Conservation (phyloP, 1,140 invertebrate species). For the Arion vulgaris region DNA sequence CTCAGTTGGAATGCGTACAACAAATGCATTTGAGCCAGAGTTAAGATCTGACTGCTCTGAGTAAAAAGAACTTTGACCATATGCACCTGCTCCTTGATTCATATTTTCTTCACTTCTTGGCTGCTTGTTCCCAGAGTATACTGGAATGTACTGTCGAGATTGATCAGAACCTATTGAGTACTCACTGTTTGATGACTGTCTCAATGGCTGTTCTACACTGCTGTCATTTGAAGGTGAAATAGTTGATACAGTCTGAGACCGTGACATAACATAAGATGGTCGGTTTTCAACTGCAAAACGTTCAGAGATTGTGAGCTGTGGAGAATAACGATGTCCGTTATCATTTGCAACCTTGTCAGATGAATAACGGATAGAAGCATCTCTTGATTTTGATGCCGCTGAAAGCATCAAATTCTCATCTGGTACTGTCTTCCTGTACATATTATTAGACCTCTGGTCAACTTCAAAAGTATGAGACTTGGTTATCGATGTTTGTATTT, state of each 20-base stretch:
- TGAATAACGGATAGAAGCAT: conserved; percentile 31
- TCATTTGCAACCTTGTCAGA: conserved; percentile 29
- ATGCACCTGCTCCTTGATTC: conserved; percentile 45
- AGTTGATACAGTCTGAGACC: conserved; percentile 42
- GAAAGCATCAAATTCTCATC: conserved; percentile 21
- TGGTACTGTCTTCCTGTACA: conserved; percentile 11
- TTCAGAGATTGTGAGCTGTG: conserved; percentile 16
- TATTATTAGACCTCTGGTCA: not conserved
- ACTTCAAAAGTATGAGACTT: conserved; percentile 24
- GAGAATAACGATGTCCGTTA: conserved; percentile 25
- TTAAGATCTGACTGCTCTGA: conserved; percentile 17
- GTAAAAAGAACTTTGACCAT: not conserved
- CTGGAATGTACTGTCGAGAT: conserved; percentile 59
- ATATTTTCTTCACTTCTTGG: conserved; percentile 37
- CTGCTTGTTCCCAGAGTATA: conserved; percentile 41
- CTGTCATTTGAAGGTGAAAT: conserved; percentile 15
- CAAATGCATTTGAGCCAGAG: conserved; percentile 35
- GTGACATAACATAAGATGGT: conserved; percentile 35
- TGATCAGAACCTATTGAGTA: not conserved
- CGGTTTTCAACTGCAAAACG: conserved; percentile 1
- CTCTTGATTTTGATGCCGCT: conserved; percentile 28
- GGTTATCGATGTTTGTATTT: not conserved
- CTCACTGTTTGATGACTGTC: not conserved
- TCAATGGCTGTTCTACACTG: not conserved
- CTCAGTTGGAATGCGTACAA: conserved; percentile 45